These are phyloP conservation scores for Eupelmus urozonus DNA, from an alignment of 2,888 invertebrate species.

Conservation along the genomic window DNA sequence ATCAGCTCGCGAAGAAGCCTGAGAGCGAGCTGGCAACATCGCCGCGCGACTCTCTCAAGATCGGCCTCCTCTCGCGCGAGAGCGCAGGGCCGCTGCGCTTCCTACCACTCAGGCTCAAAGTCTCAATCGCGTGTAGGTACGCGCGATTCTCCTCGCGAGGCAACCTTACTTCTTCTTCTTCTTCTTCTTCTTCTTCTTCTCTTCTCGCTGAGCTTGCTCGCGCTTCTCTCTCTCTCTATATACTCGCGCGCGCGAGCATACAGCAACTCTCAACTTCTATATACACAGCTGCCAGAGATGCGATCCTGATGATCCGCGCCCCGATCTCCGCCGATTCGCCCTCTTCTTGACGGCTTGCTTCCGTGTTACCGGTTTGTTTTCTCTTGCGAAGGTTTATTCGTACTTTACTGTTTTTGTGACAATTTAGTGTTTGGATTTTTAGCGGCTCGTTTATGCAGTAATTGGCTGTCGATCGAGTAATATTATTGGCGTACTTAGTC, in stretches of 20 bases:
- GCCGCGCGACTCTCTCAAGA: conserved; percentile 58
- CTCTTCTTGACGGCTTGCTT: conserved; percentile 1
- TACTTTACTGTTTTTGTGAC: no score
- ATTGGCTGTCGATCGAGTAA: no score
- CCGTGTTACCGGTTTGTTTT: no score
- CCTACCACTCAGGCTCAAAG: no score
- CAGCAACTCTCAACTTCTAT: no score
- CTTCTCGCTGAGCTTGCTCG: no score
- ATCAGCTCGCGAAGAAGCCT: not conserved
- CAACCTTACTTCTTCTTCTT: conserved; percentile 13
- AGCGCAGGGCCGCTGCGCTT: not conserved
- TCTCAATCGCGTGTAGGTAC: conserved; percentile 48
- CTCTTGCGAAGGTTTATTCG: no score
- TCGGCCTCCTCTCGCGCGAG: not conserved
- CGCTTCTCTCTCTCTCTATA: no score
- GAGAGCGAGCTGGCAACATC: conserved; percentile 67
- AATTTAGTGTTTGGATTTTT: not conserved
- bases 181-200: not conserved
- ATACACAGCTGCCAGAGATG: no score
- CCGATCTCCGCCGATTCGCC: not conserved
- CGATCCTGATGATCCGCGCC: not conserved
- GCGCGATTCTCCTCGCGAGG: conserved; percentile 43
- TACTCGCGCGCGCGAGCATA: no score
- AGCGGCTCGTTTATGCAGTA: no score
- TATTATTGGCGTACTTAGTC: no score